Evolutionary conservation across 1,140 invertebrate species (phyloP).

Genomic region (Neuroterus valhalla): DNA sequence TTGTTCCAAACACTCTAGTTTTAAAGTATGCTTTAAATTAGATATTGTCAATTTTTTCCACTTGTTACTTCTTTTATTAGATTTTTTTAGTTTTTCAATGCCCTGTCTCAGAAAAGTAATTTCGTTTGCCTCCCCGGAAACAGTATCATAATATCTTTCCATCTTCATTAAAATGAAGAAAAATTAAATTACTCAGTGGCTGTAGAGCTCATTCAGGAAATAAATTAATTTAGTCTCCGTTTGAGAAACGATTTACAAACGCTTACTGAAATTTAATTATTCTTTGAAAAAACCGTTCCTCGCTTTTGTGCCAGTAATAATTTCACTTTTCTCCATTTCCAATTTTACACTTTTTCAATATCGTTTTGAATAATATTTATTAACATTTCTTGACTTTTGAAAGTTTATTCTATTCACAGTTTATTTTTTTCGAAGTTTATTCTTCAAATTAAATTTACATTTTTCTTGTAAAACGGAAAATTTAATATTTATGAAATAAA

Average conservation of each 20-base stretch:
- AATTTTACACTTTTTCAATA: no score
- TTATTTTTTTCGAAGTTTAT: neutral
- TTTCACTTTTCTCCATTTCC: neutral
- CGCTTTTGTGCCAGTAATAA: neutral
- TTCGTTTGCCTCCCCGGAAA: neutral
- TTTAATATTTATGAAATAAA: neutral
- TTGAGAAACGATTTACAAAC: slow-evolving; percentile 14
- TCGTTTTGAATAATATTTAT: no score
- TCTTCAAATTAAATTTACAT: neutral
- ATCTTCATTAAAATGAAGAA: neutral
- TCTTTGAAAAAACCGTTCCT: neutral
- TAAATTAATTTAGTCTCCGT: slow-evolving; percentile 14
- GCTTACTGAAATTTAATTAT: slow-evolving; percentile 2
- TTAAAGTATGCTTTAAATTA: no score
- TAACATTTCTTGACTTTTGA: neutral
- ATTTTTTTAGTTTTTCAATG: neutral
- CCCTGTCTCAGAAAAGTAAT: slow-evolving; percentile 9
- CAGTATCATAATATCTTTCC: slow-evolving; percentile 14
- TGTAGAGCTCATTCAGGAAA: slow-evolving; percentile 16
- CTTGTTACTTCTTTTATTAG: slow-evolving; percentile 15
- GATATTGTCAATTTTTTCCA: neutral
- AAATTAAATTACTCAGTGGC: slow-evolving; percentile 11
- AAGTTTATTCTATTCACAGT: neutral
- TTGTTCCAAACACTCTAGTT: no score
- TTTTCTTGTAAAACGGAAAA: neutral